Conservation (phyloP, 2,113 vertebrate genomes). For the Tamias sibiricus region DNA sequence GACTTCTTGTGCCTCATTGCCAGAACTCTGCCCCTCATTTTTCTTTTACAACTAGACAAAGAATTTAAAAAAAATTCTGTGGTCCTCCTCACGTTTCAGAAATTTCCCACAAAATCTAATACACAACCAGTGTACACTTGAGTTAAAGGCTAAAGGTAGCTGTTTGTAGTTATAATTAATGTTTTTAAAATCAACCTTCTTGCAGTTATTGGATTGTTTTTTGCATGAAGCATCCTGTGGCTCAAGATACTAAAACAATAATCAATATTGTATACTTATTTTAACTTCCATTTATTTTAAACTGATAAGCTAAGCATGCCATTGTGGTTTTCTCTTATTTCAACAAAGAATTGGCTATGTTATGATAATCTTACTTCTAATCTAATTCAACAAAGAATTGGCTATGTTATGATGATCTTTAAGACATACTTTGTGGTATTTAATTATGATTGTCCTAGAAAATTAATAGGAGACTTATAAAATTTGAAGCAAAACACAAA, state of each 20-base stretch:
- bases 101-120: neutral
- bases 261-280: neutral
- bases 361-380: neutral
- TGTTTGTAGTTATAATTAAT: neutral
- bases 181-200: neutral
- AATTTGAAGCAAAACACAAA: no score
- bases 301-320: neutral
- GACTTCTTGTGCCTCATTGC: no score
- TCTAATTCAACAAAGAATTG: neutral
- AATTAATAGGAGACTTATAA: no score
- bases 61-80: neutral
- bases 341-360: neutral
- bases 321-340: neutral
- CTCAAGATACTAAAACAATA: neutral
- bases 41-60: neutral
- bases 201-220: neutral
- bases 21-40: neutral
- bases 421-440: no score
- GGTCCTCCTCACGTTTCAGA: neutral
- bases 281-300: neutral
- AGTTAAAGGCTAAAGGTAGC: neutral
- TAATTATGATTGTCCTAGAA: no score
- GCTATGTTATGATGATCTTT: neutral
- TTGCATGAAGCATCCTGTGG: neutral
- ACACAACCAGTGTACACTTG: neutral